Conservation (phyloP, 2,113 vertebrate genomes). For the Actinemys pallida region DNA sequence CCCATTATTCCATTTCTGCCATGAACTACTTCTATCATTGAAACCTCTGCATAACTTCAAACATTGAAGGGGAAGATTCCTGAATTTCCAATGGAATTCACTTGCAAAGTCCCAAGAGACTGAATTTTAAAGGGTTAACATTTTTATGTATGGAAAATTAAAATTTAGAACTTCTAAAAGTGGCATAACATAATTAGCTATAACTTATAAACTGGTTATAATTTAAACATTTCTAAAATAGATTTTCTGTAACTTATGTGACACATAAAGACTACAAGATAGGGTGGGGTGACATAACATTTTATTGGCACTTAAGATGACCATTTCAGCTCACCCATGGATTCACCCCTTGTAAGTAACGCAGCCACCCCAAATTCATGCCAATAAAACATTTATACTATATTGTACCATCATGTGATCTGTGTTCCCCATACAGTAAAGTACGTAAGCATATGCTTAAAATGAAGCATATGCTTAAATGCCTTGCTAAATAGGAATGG, state of each 20-base stretch:
- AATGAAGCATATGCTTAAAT: neutral
- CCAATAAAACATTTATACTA: neutral
- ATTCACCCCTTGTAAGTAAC: neutral
- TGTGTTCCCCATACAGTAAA: neutral
- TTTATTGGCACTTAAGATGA: neutral
- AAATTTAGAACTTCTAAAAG: neutral
- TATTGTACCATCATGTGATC: neutral
- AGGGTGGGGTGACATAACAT: neutral
- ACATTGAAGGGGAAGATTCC: neutral
- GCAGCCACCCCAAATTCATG: neutral
- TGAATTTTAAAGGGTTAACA: neutral
- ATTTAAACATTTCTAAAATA: neutral
- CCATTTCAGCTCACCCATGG: neutral
- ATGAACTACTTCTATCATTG: conserved; percentile 33
- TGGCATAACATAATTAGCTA: neutral
- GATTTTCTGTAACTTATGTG: neutral
- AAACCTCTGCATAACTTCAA: conserved; percentile 21
- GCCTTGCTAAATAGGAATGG: neutral
- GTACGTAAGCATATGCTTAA: neutral
- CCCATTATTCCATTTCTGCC: conserved; percentile 46
- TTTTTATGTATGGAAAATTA: neutral
- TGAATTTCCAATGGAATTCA: neutral
- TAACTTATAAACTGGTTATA: neutral
- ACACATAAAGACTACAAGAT: neutral
- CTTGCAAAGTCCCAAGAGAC: neutral